These are phyloP conservation scores for Laticauda laticaudata DNA, from an alignment of 2,113 vertebrate species.

Conservation along the genomic window DNA sequence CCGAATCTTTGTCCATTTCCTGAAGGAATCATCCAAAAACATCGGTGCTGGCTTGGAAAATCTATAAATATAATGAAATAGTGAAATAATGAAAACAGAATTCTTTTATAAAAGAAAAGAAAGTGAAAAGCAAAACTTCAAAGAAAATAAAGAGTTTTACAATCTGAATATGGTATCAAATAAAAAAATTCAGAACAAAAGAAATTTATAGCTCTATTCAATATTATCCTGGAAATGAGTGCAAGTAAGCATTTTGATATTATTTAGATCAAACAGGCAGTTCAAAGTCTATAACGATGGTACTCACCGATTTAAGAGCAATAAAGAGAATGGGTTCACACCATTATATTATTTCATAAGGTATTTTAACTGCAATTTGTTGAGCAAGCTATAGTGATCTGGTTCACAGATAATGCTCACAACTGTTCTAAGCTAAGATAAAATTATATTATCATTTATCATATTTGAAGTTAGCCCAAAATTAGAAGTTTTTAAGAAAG, in stretches of 20 bases:
- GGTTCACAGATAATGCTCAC: neutral
- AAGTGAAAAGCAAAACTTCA: neutral
- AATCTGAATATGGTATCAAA: neutral
- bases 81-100: conserved; percentile 42
- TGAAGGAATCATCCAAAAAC: conserved; percentile 82
- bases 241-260: neutral
- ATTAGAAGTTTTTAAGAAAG: neutral
- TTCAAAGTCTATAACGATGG: neutral
- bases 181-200: neutral
- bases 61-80: conserved; percentile 64
- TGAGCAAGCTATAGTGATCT: neutral
- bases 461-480: neutral
- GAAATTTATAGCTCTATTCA: neutral
- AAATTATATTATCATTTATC: neutral
- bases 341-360: neutral
- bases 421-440: neutral
- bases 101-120: conserved; percentile 32
- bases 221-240: neutral
- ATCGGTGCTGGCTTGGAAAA: conserved; percentile 82
- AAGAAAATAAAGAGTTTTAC: neutral
- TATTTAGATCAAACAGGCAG: neutral
- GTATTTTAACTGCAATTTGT: neutral
- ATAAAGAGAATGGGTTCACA: neutral
- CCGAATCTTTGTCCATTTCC: conserved; percentile 78
- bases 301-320: neutral